Conservation (phyloP, 30 jellyfish, hydroid and myxozoan species). For the Turritopsis dohrnii region DNA sequence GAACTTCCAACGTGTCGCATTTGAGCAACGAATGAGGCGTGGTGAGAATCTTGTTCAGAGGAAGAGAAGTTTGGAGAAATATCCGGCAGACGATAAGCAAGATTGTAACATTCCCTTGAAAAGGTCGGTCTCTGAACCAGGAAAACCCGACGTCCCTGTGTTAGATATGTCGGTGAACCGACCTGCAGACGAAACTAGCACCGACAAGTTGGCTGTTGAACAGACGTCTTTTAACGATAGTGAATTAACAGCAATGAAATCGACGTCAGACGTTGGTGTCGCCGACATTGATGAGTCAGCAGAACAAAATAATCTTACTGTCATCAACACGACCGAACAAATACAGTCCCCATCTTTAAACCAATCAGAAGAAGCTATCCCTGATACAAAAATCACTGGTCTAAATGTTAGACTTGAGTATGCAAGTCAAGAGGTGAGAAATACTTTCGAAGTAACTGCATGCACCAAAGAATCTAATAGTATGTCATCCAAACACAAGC, state of each 20-base stretch:
- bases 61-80: neutral
- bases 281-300: neutral
- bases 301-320: neutral
- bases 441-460: no score
- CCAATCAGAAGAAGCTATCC: neutral
- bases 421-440: neutral
- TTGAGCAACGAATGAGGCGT: slow-evolving; percentile 26
- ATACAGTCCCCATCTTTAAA: neutral
- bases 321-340: neutral
- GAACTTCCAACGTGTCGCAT: slow-evolving; percentile 23
- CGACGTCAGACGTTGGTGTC: neutral
- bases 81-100: neutral
- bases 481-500: neutral
- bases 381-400: neutral
- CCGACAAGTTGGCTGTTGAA: no score
- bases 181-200: neutral
- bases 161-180: neutral
- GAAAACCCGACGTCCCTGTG: neutral
- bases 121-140: neutral
- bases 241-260: neutral
- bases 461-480: no score
- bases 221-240: neutral
- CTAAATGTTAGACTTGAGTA: neutral
- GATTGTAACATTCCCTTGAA: neutral
- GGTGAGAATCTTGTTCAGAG: neutral